Percentiles rank a stretch among this genome's conserved stretches.
These are phyloP conservation scores for Limnephilus rhombicus DNA, from an alignment of 2,888 invertebrate species.

Conservation along the genomic window DNA sequence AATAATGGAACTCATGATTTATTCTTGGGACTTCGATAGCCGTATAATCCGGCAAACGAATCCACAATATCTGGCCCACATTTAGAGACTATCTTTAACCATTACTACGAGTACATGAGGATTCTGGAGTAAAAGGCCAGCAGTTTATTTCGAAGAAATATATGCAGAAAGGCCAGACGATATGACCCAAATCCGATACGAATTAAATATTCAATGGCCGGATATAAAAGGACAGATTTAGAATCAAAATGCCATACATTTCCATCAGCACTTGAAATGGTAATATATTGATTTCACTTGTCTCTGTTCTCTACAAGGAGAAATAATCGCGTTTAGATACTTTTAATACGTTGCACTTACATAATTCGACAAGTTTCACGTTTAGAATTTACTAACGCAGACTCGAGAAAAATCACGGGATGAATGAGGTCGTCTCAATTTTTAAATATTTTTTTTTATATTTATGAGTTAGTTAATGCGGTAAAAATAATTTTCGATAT, in stretches of 20 bases:
- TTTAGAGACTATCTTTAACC: neutral
- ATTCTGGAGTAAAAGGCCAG: neutral
- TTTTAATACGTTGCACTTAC: neutral
- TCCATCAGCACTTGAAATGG: neutral
- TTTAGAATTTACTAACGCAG: too few species aligned
- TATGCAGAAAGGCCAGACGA: neutral
- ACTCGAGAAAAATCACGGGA: too few species aligned
- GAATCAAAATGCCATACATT: neutral
- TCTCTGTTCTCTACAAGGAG: neutral
- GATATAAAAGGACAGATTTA: neutral
- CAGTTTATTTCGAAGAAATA: neutral
- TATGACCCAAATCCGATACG: neutral
- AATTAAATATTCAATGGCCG: neutral
- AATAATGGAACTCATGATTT: neutral
- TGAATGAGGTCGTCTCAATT: too few species aligned
- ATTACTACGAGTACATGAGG: neutral
- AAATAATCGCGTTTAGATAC: neutral
- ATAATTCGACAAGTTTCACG: too few species aligned
- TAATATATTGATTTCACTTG: neutral
- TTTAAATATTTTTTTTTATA: too few species aligned
- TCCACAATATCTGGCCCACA: neutral
- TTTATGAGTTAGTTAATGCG: too few species aligned
- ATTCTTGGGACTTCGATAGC: neutral
- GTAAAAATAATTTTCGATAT: too few species aligned
- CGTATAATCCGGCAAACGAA: neutral